A percentile compares a stretch with the other conserved stretches of the same genome.
Conservation (phyloP, 2,113 vertebrate genomes). For the Phycodurus eques region DNA sequence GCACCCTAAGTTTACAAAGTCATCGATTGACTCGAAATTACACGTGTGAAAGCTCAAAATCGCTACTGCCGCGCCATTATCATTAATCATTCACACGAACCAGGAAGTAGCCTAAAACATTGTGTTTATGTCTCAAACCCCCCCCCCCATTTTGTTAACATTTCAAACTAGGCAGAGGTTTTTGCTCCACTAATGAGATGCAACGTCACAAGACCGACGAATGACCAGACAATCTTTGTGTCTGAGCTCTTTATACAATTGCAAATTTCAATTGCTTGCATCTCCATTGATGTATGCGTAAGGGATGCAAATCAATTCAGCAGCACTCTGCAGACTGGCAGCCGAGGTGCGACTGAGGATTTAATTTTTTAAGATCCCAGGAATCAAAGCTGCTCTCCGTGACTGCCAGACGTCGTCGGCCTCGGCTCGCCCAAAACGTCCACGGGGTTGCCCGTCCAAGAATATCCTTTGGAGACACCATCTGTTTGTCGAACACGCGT, state of each 20-base stretch:
- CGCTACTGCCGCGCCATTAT: background rate
- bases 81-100: background rate
- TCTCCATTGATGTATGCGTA: slow-evolving; percentile 38
- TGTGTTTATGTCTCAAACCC: no score
- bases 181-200: background rate
- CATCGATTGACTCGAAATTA: background rate
- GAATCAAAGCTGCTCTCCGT: slow-evolving; percentile 49
- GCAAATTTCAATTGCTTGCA: slow-evolving; percentile 36
- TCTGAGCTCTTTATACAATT: slow-evolving; percentile 23
- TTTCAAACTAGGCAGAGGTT: background rate
- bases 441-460: slow-evolving; percentile 56
- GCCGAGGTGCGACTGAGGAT: slow-evolving; percentile 6
- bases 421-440: slow-evolving; percentile 45
- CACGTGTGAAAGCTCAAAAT: background rate
- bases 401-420: slow-evolving; percentile 36
- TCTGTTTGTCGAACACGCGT: slow-evolving; percentile 61
- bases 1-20: background rate
- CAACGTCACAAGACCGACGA: slow-evolving; percentile 6
- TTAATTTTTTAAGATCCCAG: slow-evolving; percentile 19
- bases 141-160: background rate
- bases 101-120: background rate
- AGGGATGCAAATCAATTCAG: slow-evolving; percentile 43
- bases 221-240: slow-evolving; percentile 30
- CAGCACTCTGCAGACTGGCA: slow-evolving; percentile 24
- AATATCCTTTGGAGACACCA: slow-evolving; percentile 61